Conservation (phyloP, 1,140 invertebrate species). For the Cherax destructor region DNA sequence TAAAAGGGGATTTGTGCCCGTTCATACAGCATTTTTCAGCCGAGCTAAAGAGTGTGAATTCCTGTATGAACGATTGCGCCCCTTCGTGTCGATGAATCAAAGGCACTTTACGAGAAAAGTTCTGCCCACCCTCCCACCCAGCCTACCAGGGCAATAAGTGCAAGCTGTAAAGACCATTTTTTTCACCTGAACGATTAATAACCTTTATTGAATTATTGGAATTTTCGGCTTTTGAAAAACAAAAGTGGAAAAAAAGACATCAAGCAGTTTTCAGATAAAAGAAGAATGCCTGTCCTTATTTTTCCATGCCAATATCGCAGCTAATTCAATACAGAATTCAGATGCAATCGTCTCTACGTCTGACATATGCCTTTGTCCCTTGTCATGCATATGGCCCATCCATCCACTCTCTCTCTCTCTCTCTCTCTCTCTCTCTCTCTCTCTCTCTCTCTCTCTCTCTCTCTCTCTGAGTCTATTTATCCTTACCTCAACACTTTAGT, state of each 20-base stretch:
- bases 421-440: not conserved
- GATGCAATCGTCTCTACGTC: slow-evolving; percentile 42
- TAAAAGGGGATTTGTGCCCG: slow-evolving; percentile 19
- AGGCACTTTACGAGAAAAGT: slow-evolving; percentile 35
- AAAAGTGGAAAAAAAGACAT: slow-evolving; percentile 35
- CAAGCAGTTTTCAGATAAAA: slow-evolving; percentile 56
- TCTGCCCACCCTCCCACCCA: not conserved
- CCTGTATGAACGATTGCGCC: slow-evolving; percentile 42
- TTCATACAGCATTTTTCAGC: slow-evolving; percentile 24
- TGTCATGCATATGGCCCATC: slow-evolving; percentile 9
- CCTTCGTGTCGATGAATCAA: slow-evolving; percentile 39
- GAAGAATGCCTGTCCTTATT: slow-evolving; percentile 47
- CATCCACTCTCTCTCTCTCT: no score
- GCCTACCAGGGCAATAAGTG: slow-evolving; percentile 47
- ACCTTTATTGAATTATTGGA: slow-evolving; percentile 61
- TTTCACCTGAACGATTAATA: slow-evolving; percentile 53
- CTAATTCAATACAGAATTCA: slow-evolving; percentile 57
- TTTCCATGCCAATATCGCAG: slow-evolving; percentile 51
- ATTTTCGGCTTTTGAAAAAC: slow-evolving; percentile 54
- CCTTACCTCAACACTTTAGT: no score
- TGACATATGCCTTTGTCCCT: slow-evolving; percentile 43
- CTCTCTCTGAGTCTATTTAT: not conserved
- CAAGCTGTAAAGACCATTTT: slow-evolving; percentile 51
- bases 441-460: not conserved
- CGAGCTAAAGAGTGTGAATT: slow-evolving; percentile 44